These are phyloP conservation scores for Conopomorpha cramerella DNA, from an alignment of 1,140 invertebrate species.

Conservation along the genomic window DNA sequence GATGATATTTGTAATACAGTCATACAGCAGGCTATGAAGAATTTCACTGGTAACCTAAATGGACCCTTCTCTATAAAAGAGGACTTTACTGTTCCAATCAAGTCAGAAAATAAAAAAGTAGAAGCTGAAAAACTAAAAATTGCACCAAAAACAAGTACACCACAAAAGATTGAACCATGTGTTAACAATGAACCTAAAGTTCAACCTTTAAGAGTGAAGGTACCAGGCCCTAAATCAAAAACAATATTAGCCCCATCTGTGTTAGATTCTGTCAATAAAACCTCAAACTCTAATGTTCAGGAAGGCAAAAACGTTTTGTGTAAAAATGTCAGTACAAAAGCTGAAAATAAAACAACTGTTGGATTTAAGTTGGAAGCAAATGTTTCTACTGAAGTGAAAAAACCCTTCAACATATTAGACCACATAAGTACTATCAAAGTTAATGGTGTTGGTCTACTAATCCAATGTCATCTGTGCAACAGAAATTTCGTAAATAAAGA, in stretches of 20 bases:
- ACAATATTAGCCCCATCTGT: no score
- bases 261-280: no score
- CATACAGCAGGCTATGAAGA: constrained; percentile 49
- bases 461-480: constrained; percentile 46
- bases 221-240: no score
- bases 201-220: no score
- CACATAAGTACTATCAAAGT: constrained; percentile 47
- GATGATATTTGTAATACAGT: constrained; percentile 51
- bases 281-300: no score
- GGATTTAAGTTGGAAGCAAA: constrained; percentile 1
- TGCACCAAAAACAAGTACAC: neutral
- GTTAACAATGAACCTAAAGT: no score
- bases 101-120: neutral
- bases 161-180: neutral
- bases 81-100: constrained; percentile 9
- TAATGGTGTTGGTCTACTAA: constrained; percentile 38
- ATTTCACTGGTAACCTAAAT: no score
- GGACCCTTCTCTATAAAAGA: constrained; percentile 40
- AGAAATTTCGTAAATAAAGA: constrained; percentile 48
- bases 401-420: constrained; percentile 44
- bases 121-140: neutral
- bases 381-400: constrained; percentile 4
- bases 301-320: neutral
- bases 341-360: constrained; percentile 5
- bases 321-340: constrained; percentile 3